Evolutionary conservation across 2,113 vertebrate species (phyloP).

Genomic region (Camelus dromedarius): DNA sequence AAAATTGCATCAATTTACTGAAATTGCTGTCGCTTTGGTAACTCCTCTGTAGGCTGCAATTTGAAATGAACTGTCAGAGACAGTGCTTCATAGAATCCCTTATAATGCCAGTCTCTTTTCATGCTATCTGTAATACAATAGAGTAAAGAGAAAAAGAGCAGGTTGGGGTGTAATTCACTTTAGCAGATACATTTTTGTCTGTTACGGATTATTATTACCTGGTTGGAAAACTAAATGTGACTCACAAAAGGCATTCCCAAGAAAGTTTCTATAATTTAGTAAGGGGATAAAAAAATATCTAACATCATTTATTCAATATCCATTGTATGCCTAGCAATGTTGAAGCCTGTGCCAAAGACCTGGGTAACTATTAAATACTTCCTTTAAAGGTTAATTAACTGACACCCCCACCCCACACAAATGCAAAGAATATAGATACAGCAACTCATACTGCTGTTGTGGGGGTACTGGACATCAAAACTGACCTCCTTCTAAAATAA

Average conservation of each 20-base stretch:
- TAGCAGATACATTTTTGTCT: not conserved
- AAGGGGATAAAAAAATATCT: conserved; percentile 7
- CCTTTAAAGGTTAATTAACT: not conserved
- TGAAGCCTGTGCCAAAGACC: not conserved
- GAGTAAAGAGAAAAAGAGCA: not conserved
- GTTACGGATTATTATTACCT: not conserved
- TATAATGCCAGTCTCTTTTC: not conserved
- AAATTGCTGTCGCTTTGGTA: not conserved
- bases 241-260: not conserved
- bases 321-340: not conserved
- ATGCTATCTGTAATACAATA: not conserved
- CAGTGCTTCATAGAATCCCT: not conserved
- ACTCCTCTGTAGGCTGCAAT: not conserved
- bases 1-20: conserved; percentile 59
- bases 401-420: too few relatives aligned
- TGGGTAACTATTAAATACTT: not conserved
- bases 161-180: not conserved
- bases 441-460: not conserved
- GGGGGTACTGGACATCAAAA: not conserved
- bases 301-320: not conserved
- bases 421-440: not conserved
- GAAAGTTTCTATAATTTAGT: conserved; percentile 8
- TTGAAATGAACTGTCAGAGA: conserved; percentile 10
- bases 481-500: not conserved
- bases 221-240: not conserved